Evolutionary conservation across 2,797 vertebrate species (phyloP).

Genomic region (Myotis myotis): DNA sequence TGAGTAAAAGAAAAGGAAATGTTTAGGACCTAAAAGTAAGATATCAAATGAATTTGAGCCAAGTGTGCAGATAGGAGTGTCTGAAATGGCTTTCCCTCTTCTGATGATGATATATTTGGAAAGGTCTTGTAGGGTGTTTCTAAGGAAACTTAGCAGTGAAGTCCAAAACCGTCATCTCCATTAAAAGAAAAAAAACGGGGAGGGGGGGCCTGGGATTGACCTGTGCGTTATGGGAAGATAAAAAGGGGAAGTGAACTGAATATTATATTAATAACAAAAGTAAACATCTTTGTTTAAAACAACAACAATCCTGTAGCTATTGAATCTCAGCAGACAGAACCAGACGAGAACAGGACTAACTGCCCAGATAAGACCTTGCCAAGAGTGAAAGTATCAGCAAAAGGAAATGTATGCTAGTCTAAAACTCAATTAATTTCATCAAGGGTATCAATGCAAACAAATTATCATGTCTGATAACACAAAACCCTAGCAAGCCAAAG

Average conservation of each 20-base stretch:
- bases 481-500: slow-evolving; percentile 77
- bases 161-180: slow-evolving; percentile 50
- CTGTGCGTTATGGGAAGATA: slow-evolving; percentile 55
- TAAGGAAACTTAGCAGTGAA: slow-evolving; percentile 61
- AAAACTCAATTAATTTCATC: slow-evolving; percentile 86
- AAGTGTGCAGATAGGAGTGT: slow-evolving; percentile 48
- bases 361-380: slow-evolving; percentile 83
- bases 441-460: slow-evolving; percentile 84
- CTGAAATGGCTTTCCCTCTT: slow-evolving; percentile 41
- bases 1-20: slow-evolving; percentile 45
- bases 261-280: slow-evolving; percentile 73
- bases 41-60: slow-evolving; percentile 42
- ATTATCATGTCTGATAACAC: slow-evolving; percentile 84
- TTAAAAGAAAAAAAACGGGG: background rate
- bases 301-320: slow-evolving; percentile 66
- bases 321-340: slow-evolving; percentile 74
- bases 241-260: slow-evolving; percentile 61
- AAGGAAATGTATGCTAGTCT: slow-evolving; percentile 85
- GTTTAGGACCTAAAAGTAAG: slow-evolving; percentile 39
- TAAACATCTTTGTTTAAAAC: slow-evolving; percentile 70
- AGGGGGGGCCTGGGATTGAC: background rate
- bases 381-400: slow-evolving; percentile 82
- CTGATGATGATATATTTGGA: slow-evolving; percentile 51
- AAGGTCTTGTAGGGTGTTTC: slow-evolving; percentile 53
- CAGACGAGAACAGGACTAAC: slow-evolving; percentile 68